Evolutionary conservation across 2,113 vertebrate species (phyloP), one percentile per base, ranked within the genome.

Genomic region (Lophura nycthemera): DNA sequence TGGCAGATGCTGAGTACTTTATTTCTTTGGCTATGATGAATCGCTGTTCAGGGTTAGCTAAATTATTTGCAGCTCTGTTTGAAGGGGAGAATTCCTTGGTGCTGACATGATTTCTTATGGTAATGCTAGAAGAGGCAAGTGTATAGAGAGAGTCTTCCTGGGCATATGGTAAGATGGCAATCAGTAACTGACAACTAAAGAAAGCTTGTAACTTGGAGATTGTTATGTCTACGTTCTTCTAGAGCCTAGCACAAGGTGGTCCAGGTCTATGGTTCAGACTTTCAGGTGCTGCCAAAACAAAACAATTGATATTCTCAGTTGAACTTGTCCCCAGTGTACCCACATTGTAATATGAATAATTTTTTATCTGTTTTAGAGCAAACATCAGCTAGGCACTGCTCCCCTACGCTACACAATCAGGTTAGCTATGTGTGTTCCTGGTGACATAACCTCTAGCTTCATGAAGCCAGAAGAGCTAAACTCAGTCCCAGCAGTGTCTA

Each of bases 11-110:
- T 3, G 11, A 80, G 24, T 60, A 84, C 83, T 92, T 90, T 24
- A 77, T 93, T 93, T 86, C 56, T 88, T 81, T 88, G 86, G 69
- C 77, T 67, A 15, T 92, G 86, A 93, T 86, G 42, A 81, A 92
- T 88, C 6, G 2, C 78, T 87, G n/a, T 66, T 75, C 52, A 38
- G 42, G 16, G 61, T 45, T 74, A 91, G n/a, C 57, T 82, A 71
- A 89, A 21, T 16, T 18, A 76, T 30, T 93, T 2, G 1, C 76
- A 40, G 0, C 45, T 61, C 79, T 88, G 27, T 80, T 32, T 73
- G 30, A 92, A 56, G 40, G 88, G 36, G 24, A 92, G 72, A 93
- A 77, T 70, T 90, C 59, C 45, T 63, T 61, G 8, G 45, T 57
- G 67, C 59, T 65, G 11, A 4, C 15, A 13, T 0, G 0, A 0